Evolutionary conservation across 2,797 vertebrate genomes (phyloP).

Genomic region (Phyllotis vaccarum): DNA sequence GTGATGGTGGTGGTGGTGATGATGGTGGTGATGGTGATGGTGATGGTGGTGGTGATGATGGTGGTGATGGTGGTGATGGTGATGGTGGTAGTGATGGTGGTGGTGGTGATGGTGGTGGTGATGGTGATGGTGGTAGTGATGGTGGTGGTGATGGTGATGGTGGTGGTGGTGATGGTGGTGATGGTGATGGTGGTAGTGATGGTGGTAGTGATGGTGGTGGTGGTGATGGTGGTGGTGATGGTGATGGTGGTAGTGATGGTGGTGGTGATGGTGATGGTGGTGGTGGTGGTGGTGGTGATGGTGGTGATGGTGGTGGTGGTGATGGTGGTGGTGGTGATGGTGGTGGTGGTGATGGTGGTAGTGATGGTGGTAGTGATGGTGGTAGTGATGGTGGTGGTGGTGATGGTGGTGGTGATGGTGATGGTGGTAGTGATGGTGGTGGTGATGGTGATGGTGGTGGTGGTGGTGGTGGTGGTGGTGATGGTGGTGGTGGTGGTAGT

Average conservation of each 20-base stretch:
- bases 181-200: neutral
- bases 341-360: neutral
- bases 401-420: neutral
- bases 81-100: too few relatives aligned
- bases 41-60: neutral
- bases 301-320: neutral
- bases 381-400: neutral
- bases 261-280: neutral
- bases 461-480: too few relatives aligned
- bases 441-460: too few relatives aligned
- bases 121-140: neutral
- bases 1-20: fast-evolving
- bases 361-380: neutral
- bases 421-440: too few relatives aligned
- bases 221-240: neutral
- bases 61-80: too few relatives aligned
- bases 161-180: neutral
- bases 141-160: neutral
- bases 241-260: too few relatives aligned
- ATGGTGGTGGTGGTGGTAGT: neutral
- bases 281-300: neutral
- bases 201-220: neutral
- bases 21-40: neutral
- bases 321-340: fast-evolving
- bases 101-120: too few relatives aligned